Conservation (phyloP, 2,797 vertebrate species). For the Nannoperca australis region DNA sequence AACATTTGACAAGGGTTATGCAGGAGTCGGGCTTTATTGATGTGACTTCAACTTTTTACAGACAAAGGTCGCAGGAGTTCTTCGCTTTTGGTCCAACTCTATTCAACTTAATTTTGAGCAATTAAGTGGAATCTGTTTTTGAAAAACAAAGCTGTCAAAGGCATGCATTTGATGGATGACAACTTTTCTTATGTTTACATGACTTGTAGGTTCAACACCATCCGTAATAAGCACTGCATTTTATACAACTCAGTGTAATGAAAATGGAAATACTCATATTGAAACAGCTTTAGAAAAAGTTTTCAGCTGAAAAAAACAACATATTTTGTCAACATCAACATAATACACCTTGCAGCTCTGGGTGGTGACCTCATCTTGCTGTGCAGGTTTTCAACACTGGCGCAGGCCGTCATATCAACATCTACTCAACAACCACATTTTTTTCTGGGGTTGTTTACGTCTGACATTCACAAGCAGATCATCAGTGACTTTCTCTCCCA, state of each 20-base stretch:
- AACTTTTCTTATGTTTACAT: constrained; percentile 15
- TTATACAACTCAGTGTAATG: not conserved
- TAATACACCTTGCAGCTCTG: not conserved
- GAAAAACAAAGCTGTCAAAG: constrained; percentile 3
- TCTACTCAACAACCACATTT: constrained; percentile 10
- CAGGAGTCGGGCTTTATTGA: constrained; percentile 35
- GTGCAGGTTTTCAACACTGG: constrained; percentile 9
- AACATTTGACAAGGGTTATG: constrained; percentile 35
- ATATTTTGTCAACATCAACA: not conserved
- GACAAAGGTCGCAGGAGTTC: constrained; percentile 32
- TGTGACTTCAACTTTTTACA: constrained; percentile 33
- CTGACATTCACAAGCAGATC: constrained; percentile 74
- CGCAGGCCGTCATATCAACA: constrained; percentile 4
- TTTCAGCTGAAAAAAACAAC: constrained; percentile 6
- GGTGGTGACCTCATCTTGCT: not conserved
- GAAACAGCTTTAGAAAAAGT: constrained; percentile 13
- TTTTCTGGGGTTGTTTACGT: constrained; percentile 59
- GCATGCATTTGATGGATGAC: constrained; percentile 1
- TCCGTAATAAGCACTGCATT: not conserved
- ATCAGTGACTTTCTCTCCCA: constrained; percentile 58
- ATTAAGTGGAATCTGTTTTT: not conserved
- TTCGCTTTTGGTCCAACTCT: constrained; percentile 24
- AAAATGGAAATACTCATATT: not conserved
- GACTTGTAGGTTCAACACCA: not conserved
- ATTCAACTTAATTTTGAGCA: constrained; percentile 18